Evolutionary conservation across 2,888 invertebrate species (phyloP), one percentile per base, ranked within the genome.

Genomic region (Zele albiditarsus): DNA sequence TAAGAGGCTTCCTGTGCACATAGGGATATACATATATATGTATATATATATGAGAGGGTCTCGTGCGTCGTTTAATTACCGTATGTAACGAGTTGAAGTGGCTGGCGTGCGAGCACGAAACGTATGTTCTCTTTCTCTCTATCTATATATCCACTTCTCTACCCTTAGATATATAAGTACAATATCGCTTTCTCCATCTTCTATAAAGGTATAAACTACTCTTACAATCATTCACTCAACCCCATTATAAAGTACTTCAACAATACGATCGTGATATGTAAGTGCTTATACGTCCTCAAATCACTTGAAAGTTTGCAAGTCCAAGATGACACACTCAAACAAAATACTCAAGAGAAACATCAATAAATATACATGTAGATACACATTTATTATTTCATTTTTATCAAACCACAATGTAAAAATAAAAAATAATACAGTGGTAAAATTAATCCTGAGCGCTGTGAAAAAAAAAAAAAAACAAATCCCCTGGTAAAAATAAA

Each of bases 1-100:
- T 80, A 81, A 80, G 79, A 78, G 77, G 71, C 79, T 69, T 71
- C 72, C 38, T 73, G 60, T 49, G 76, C 78, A 76, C 67, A 77
- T 20, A 53, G 20, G 53, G n/a, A 20, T 53, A 46, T n/a, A n/a
- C n/a, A n/a, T n/a, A n/a, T n/a, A n/a, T n/a, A n/a, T n/a, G n/a
- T n/a, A n/a, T n/a, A n/a, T n/a, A n/a, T 46, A 20, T 20, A 20
- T 20, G 10, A 23, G 80, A 80, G 79, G 84, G 85, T 87, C 85
- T 87, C 88, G 88, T 88, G 89, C 86, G 87, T 88, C 86, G 87
- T 89, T 89, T 89, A 89, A 89, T 89, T 89, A 89, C 85, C 85
- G 86, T 85, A 83, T 85, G 87, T 88, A 88, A 89, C 89, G 86
- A 89, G 88, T 88, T 89, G 85, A 83, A 89, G 88, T 89, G 84